Evolutionary conservation across 1,140 invertebrate species (phyloP), one percentile per base, ranked within the genome.

Genomic region (Yoshiicerus persimilis): DNA sequence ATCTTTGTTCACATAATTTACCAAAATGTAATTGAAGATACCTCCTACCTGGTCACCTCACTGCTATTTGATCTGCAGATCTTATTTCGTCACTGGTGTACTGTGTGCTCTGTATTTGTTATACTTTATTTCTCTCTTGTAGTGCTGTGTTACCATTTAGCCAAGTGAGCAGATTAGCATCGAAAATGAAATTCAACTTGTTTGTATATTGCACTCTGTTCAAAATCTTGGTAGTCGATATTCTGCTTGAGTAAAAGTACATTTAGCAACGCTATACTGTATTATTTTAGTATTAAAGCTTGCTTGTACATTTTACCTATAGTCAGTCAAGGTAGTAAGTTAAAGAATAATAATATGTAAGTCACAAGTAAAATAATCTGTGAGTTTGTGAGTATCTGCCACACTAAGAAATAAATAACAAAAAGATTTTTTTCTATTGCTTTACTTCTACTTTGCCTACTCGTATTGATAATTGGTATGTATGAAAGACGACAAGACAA

Each of bases 401-500:
- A 56, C 47, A 56, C 47, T 56, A 56, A 56, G 20, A 56, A 56
- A 70, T 70, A 70, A 70, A 70, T 70, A 30, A 70, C 66, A 70
- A 70, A 70, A 70, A 27, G 30, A 47, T 47, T 70, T 70, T 56
- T 70, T 70, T 70, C 25, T 25, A 70, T 70, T 30, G 30, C 66
- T 16, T 30, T 56, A 56, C 47, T 70, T 70, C 66, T 80, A 34
- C 32, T 80, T 80, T 36, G 75, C 30, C 75, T 80, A 80, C 34
- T 38, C 34, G 75, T 80, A 80, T 80, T 80, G 75, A 80, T 34
- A 80, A 80, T 34, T 80, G 32, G 75, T 36, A 80, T 34, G 32
- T 38, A 80, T 80, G 75, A 80, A 80, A 80, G 75, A 80, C 75
- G 32, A 80, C 32, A 32, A 80, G 75, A 80, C 75, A 80, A 80